These are phyloP conservation scores for Chloropsis cyanopogon DNA, from an alignment of 2,113 vertebrate species.

Conservation along the genomic window DNA sequence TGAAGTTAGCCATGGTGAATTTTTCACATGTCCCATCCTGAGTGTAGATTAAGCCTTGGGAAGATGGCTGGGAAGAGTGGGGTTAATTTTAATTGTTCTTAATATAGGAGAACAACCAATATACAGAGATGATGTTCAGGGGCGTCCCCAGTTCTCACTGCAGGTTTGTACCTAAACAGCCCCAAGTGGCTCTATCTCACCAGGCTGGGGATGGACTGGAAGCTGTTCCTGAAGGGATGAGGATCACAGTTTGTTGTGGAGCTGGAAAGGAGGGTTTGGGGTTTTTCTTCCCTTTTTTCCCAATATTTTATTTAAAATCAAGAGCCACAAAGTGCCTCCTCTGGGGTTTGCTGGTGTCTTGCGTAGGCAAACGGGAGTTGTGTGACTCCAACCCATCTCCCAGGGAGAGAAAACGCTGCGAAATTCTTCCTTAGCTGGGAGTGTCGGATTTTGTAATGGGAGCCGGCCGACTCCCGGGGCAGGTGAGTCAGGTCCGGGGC, in stretches of 20 bases:
- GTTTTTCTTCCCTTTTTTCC: not conserved
- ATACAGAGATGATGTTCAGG: not conserved
- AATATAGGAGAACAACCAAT: not conserved
- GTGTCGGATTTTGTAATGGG: not conserved
- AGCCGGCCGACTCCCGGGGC: accelerated
- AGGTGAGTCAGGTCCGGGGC: not conserved
- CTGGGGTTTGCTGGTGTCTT: not conserved
- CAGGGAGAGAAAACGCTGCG: not conserved
- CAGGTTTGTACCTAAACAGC: not conserved
- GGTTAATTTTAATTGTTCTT: not conserved
- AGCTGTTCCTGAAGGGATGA: not conserved
- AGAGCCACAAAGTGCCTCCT: not conserved
- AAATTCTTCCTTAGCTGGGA: not conserved
- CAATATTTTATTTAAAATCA: not conserved
- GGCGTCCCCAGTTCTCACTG: not conserved
- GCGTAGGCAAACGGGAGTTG: accelerated
- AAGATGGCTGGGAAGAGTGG: not conserved
- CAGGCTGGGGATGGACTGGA: not conserved
- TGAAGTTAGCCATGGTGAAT: not conserved
- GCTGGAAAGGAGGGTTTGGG: not conserved
- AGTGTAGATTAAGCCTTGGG: not conserved
- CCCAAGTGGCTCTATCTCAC: not conserved
- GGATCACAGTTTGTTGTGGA: not conserved
- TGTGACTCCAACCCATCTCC: not conserved
- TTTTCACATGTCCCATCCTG: not conserved